Percentiles rank a stretch among this genome's conserved stretches.
Evolutionary conservation across 1,140 invertebrate genomes (phyloP).

Genomic region (Aphis craccivora): DNA sequence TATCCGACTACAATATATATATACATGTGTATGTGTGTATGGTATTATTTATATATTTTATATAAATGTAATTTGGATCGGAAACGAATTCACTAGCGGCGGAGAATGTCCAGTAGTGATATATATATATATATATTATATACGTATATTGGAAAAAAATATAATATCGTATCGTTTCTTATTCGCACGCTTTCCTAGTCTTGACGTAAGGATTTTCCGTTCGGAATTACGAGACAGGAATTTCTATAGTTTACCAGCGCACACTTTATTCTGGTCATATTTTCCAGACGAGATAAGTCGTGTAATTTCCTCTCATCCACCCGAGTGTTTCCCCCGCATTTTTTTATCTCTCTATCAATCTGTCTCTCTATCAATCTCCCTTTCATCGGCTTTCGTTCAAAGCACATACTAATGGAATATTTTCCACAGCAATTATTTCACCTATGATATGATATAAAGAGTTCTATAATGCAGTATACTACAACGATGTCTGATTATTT

Average conservation of each 20-base stretch:
- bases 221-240: neutral
- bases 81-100: neutral
- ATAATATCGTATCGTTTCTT: conserved; percentile 4
- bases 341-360: neutral
- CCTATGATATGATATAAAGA: neutral
- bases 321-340: neutral
- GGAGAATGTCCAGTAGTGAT: neutral
- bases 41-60: neutral
- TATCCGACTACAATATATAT: neutral
- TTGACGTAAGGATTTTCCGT: neutral
- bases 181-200: neutral
- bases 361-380: neutral
- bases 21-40: neutral
- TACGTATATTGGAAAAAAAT: neutral
- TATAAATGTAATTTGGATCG: neutral
- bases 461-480: neutral
- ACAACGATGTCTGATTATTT: neutral
- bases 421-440: conserved; percentile 6
- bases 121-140: neutral
- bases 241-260: neutral
- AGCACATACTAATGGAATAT: neutral
- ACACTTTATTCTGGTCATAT: neutral
- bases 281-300: neutral
- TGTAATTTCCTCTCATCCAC: neutral
- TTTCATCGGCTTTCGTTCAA: neutral